Conservation (phyloP, 2,797 vertebrate genomes). For the Avahi laniger region DNA sequence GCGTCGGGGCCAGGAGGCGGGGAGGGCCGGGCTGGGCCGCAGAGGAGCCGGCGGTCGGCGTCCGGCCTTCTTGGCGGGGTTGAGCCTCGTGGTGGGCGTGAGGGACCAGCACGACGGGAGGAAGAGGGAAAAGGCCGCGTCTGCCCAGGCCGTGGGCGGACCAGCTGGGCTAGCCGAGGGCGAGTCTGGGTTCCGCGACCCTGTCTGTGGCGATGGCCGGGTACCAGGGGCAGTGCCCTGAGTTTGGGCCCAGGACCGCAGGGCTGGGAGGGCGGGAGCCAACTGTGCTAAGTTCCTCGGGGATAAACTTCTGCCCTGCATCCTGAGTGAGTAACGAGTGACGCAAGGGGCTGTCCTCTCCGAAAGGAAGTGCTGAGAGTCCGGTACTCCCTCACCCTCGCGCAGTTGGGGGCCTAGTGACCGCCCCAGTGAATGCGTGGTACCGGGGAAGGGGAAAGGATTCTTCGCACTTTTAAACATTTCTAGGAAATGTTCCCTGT, state of each 20-base stretch:
- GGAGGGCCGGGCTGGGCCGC: background rate
- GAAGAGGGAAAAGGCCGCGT: background rate
- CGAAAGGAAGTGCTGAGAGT: constrained; percentile 64
- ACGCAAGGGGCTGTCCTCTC: constrained; percentile 65
- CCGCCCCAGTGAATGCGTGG: background rate
- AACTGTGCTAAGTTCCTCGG: constrained; percentile 35
- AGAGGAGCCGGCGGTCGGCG: background rate
- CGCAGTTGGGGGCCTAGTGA: background rate
- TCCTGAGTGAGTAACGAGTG: constrained; percentile 61
- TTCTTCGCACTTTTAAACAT: background rate
- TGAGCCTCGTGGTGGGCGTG: constrained; percentile 58
- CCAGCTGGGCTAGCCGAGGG: background rate
- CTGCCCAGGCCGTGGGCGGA: background rate
- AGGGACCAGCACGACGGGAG: background rate
- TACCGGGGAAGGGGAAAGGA: background rate
- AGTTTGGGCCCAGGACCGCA: background rate
- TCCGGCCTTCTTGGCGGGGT: constrained; percentile 1
- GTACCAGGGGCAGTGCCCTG: background rate
- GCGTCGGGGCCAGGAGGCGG: constrained; percentile 47
- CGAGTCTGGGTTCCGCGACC: background rate
- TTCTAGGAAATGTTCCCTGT: constrained; percentile 7
- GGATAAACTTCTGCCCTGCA: constrained; percentile 55
- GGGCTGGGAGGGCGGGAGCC: constrained; percentile 52
- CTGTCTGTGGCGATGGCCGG: background rate
- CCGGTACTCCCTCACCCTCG: background rate